These are phyloP conservation scores for Phymatocera aterrima DNA, from an alignment of 2,888 invertebrate species.

Conservation along the genomic window DNA sequence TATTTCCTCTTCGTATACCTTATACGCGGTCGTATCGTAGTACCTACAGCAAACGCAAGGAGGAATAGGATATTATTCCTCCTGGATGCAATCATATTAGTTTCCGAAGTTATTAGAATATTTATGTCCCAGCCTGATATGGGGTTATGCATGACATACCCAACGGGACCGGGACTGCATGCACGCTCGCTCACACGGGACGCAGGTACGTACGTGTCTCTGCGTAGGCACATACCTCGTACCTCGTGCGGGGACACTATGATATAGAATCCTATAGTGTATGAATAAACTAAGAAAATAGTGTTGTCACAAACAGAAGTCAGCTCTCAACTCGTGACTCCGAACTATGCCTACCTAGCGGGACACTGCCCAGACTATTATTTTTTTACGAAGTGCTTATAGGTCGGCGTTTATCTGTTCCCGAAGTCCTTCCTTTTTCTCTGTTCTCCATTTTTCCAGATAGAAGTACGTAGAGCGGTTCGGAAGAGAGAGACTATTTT, in stretches of 20 bases:
- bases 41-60: conserved; percentile 46
- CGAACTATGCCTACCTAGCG: background rate
- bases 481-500: too few species aligned
- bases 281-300: conserved; percentile 46
- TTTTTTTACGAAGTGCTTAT: background rate
- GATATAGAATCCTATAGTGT: background rate
- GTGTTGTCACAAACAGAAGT: conserved; percentile 22
- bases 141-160: conserved; percentile 56
- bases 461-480: too few species aligned
- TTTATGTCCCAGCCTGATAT: conserved; percentile 57
- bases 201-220: background rate
- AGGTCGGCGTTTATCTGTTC: background rate
- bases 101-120: conserved; percentile 68
- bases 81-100: conserved; percentile 65
- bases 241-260: background rate
- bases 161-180: background rate
- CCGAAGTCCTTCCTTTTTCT: too few species aligned
- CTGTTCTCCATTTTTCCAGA: too few species aligned
- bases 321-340: too few species aligned
- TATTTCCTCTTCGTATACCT: conserved; percentile 42
- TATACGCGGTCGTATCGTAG: conserved; percentile 45
- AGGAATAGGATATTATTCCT: conserved; percentile 59
- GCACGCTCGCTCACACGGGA: conserved; percentile 3
- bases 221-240: background rate
- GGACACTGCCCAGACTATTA: background rate